A percentile compares a stretch with the other conserved stretches of the same genome.
phyloP scores from a whole-genome alignment of 2,113 vertebrate genomes.

The Pavo muticus region DNA sequence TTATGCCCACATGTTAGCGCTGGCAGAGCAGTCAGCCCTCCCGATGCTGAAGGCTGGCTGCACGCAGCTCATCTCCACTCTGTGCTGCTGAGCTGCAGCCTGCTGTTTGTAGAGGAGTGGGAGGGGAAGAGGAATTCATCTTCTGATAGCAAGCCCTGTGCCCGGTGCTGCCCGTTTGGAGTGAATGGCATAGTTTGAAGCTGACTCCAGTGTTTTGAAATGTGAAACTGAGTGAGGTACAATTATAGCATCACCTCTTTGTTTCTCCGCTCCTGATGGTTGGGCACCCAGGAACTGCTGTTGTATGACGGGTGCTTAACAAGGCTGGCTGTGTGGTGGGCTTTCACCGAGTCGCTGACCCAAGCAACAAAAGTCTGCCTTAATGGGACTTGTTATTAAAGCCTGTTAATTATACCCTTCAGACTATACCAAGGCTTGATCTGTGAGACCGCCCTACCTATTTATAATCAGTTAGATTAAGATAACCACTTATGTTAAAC shows the following conservation, averaged over 20 bases:
- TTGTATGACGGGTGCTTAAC: not conserved
- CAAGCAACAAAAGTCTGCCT: not conserved
- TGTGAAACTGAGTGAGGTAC: constrained; percentile 21
- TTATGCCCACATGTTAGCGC: not conserved
- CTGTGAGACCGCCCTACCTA: not conserved
- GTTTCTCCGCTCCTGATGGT: not conserved
- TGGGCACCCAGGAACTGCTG: not conserved
- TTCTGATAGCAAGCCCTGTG: not conserved
- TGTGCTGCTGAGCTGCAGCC: not conserved
- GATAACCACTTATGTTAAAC: too few species aligned
- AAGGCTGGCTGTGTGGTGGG: not conserved
- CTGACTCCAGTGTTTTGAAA: constrained; percentile 58
- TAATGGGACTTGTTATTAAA: not conserved
- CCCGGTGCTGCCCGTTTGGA: not conserved
- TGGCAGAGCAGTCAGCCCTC: not conserved
- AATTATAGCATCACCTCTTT: constrained; percentile 37
- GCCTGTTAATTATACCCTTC: not conserved
- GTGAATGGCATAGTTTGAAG: constrained; percentile 59
- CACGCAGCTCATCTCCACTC: not conserved
- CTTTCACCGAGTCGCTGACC: not conserved
- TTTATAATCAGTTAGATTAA: not conserved
- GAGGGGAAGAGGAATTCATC: not conserved
- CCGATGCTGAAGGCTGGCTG: not conserved
- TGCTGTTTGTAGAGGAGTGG: not conserved
- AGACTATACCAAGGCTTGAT: not conserved